A percentile compares a stretch with the other conserved stretches of the same genome.
phyloP scores from a whole-genome alignment of 2,113 vertebrate genomes.

The Chionis minor region DNA sequence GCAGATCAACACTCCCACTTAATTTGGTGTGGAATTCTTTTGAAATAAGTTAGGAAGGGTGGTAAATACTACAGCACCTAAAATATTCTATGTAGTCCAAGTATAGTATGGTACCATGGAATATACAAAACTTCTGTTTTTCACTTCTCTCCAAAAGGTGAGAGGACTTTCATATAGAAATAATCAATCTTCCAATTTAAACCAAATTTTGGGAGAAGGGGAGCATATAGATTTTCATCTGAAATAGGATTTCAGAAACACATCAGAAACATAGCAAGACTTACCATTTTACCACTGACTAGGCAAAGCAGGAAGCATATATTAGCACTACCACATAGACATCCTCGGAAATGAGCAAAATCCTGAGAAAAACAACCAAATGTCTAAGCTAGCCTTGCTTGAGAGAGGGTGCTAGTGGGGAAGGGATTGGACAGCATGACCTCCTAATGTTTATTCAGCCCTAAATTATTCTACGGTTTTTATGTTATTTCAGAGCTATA shows the following conservation, averaged over 20 bases:
- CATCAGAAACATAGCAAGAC: neutral
- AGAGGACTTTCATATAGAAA: neutral
- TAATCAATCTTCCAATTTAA: neutral
- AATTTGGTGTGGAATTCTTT: neutral
- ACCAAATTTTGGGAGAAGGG: neutral
- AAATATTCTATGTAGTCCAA: neutral
- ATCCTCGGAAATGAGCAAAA: neutral
- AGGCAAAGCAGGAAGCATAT: neutral
- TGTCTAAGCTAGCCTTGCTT: neutral
- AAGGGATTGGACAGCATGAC: neutral
- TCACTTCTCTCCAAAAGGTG: neutral
- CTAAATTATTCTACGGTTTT: neutral
- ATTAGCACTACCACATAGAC: neutral
- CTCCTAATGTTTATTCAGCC: neutral
- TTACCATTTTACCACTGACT: neutral
- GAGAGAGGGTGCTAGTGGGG: neutral
- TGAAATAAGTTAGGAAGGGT: neutral
- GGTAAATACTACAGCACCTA: neutral
- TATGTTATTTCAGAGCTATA: neutral
- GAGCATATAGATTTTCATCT: neutral
- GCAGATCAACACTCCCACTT: too few relatives aligned
- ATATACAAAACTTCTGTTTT: neutral
- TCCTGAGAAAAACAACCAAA: neutral
- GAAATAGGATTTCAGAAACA: neutral
- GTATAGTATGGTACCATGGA: neutral